phyloP scores from a whole-genome alignment of 2,113 vertebrate genomes.

The Dasyprocta punctata region DNA sequence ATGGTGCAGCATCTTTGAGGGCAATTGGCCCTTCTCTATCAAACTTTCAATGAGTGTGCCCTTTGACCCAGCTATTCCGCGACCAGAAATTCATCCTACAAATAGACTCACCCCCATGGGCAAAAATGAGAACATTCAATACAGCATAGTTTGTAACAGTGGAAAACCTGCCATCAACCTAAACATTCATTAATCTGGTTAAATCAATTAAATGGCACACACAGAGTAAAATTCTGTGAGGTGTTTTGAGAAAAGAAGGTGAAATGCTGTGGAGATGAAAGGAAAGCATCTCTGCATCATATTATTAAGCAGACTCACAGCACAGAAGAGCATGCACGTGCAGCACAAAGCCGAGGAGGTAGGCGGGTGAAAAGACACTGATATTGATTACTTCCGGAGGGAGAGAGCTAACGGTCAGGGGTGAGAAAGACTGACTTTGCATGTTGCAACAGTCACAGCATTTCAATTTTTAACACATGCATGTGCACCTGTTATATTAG shows the following conservation, averaged over 20 bases:
- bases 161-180: not conserved
- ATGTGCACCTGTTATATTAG: not conserved
- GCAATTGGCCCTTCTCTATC: not conserved
- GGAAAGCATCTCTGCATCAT: not conserved
- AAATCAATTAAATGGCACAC: not conserved
- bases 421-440: not conserved
- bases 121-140: not conserved
- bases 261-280: not conserved
- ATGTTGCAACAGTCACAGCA: not conserved
- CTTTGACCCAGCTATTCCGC: not conserved
- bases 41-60: not conserved
- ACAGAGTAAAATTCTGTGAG: not conserved
- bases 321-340: fast-evolving
- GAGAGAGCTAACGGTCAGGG: not conserved
- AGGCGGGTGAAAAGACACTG: fast-evolving
- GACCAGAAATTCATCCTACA: not conserved
- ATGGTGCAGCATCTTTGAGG: not conserved
- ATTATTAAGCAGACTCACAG: not conserved
- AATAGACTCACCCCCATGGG: not conserved
- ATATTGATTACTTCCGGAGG: not conserved
- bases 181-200: not conserved
- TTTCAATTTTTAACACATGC: not conserved
- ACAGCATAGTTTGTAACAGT: not conserved
- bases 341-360: not conserved
- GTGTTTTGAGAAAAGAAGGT: not conserved